These are phyloP conservation scores for Ecdyonurus torrentis DNA, from an alignment of 2,888 invertebrate species.

Conservation along the genomic window DNA sequence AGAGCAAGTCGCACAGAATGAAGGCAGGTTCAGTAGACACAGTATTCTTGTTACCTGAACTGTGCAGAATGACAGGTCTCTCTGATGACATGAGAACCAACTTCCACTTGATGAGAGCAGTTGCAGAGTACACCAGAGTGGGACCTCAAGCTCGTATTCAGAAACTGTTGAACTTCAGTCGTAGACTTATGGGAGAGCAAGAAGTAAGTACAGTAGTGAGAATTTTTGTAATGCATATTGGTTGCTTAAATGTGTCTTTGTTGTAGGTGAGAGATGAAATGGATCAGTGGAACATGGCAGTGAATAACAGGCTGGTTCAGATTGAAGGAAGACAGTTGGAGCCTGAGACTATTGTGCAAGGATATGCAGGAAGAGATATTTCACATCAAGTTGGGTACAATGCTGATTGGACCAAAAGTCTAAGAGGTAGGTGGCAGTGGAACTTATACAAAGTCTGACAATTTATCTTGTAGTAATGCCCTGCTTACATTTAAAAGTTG, in stretches of 20 bases:
- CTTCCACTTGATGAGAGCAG: constrained; percentile 24
- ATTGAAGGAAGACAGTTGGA: constrained; percentile 50
- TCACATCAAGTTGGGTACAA: constrained; percentile 30
- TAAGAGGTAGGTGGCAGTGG: constrained; percentile 10
- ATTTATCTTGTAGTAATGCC: background rate
- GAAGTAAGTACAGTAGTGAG: background rate
- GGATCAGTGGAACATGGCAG: constrained; percentile 50
- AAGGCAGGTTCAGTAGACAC: constrained; percentile 18
- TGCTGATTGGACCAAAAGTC: constrained; percentile 56
- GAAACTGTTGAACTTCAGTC: constrained; percentile 48
- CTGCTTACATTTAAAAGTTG: background rate
- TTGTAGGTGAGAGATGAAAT: constrained; percentile 37
- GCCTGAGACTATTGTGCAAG: constrained; percentile 43
- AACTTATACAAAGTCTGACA: no score
- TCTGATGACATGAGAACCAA: constrained; percentile 19
- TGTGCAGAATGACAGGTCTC: constrained; percentile 27
- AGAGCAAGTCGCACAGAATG: constrained; percentile 23
- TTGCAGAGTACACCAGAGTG: constrained; percentile 58
- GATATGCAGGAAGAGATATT: constrained; percentile 13
- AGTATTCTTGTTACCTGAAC: constrained; percentile 26
- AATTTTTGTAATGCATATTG: no score
- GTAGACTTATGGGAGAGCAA: constrained; percentile 22
- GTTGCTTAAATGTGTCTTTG: no score
- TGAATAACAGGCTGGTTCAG: constrained; percentile 42
- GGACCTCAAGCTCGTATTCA: constrained; percentile 46